Evolutionary conservation across 2,113 vertebrate genomes (phyloP).

Genomic region (Maylandia zebra): DNA sequence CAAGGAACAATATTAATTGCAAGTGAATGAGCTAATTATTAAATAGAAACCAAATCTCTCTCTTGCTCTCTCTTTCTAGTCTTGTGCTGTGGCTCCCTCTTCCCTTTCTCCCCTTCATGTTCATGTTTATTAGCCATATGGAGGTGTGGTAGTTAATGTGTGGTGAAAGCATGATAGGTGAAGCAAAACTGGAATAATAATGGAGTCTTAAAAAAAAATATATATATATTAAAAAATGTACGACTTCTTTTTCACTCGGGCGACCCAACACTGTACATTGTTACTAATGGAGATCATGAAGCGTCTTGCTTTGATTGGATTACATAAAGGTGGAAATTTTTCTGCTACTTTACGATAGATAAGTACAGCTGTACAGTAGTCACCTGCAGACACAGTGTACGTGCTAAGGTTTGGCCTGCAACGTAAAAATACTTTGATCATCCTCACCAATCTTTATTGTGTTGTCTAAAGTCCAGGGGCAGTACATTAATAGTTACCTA

Average conservation of each 20-base stretch:
- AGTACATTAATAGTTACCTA: not conserved
- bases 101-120: accelerated
- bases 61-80: accelerated
- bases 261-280: accelerated
- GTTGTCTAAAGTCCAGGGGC: not conserved
- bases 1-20: not conserved
- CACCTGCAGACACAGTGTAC: not conserved
- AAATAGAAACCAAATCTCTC: not conserved
- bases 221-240: not conserved
- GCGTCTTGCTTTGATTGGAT: accelerated
- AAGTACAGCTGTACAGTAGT: not conserved
- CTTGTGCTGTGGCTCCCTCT: not conserved
- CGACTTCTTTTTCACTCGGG: not conserved
- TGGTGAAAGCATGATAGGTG: not conserved
- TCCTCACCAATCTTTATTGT: not conserved
- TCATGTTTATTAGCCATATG: not conserved
- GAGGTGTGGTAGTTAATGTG: not conserved
- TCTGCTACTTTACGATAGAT: accelerated
- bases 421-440: not conserved
- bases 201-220: not conserved
- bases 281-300: accelerated
- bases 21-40: not conserved
- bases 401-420: not conserved
- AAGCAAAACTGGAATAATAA: not conserved
- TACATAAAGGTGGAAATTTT: accelerated